Evolutionary conservation across 1,140 invertebrate species (phyloP).

Genomic region (Aphelinus atriplicis): DNA sequence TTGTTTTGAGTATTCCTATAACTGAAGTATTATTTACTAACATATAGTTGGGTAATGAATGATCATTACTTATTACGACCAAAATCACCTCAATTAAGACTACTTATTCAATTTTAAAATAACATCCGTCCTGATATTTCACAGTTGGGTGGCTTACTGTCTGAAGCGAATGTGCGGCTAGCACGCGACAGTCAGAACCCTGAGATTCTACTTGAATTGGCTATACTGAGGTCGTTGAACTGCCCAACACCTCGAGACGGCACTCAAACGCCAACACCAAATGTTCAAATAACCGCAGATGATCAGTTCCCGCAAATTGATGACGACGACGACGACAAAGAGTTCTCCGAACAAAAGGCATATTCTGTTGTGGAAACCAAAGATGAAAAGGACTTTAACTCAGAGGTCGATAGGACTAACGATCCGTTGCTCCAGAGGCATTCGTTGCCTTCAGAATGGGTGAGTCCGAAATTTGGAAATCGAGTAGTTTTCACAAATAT

Average conservation of each 20-base stretch:
- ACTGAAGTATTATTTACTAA: background rate
- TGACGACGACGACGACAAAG: slow-evolving; percentile 41
- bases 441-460: slow-evolving; percentile 25
- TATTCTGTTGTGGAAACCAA: slow-evolving; percentile 42
- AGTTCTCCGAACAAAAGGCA: slow-evolving; percentile 3
- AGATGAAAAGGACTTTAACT: slow-evolving; percentile 40
- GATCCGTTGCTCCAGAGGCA: background rate
- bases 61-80: no score
- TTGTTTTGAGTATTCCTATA: background rate
- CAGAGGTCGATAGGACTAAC: slow-evolving; percentile 1
- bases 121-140: no score
- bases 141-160: slow-evolving; percentile 8
- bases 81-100: no score
- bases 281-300: slow-evolving; percentile 44
- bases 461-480: background rate
- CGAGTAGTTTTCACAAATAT: no score
- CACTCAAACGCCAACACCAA: slow-evolving; percentile 55
- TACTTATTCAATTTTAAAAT: no score
- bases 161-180: slow-evolving; percentile 40
- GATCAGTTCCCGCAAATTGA: slow-evolving; percentile 59
- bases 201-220: slow-evolving; percentile 59
- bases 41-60: background rate
- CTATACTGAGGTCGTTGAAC: slow-evolving; percentile 56
- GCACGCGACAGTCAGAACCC: slow-evolving; percentile 59
- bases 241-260: slow-evolving; percentile 56